Percentiles rank a stretch among this genome's conserved stretches.
These are phyloP conservation scores for Sisor rabdophorus DNA, from an alignment of 2,113 vertebrate genomes.

Conservation along the genomic window DNA sequence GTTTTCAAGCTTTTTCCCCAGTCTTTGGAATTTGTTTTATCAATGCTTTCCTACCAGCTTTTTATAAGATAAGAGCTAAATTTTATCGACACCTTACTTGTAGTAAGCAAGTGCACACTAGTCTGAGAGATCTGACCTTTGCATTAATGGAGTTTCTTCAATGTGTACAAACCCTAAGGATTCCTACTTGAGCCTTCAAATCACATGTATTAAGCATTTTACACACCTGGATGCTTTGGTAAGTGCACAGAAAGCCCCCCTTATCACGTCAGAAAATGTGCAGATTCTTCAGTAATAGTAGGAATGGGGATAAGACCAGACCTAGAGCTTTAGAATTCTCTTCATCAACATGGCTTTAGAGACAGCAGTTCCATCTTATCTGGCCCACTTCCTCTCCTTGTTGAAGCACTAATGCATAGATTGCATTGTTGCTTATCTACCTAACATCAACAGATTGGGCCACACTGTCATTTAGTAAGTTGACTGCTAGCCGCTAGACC, in stretches of 20 bases:
- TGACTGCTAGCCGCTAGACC: slow-evolving; percentile 41
- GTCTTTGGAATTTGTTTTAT: slow-evolving; percentile 24
- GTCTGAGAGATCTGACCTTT: slow-evolving; percentile 46
- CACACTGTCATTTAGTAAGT: slow-evolving; percentile 37
- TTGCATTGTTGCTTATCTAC: slow-evolving; percentile 45
- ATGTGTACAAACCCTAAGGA: slow-evolving; percentile 42
- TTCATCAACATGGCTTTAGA: slow-evolving; percentile 31
- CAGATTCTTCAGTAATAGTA: slow-evolving; percentile 22
- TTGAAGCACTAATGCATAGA: slow-evolving; percentile 33
- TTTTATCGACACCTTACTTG: slow-evolving; percentile 40
- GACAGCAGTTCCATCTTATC: slow-evolving; percentile 17
- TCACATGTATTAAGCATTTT: slow-evolving; percentile 49
- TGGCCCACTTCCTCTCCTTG: slow-evolving; percentile 25
- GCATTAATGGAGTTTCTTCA: slow-evolving; percentile 43
- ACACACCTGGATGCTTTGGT: slow-evolving; percentile 42
- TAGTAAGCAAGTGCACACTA: slow-evolving; percentile 24
- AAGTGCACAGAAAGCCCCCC: slow-evolving; percentile 16
- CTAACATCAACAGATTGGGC: slow-evolving; percentile 44
- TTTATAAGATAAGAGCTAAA: slow-evolving; percentile 23
- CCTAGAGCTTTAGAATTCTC: slow-evolving; percentile 5
- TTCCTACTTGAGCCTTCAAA: slow-evolving; percentile 45
- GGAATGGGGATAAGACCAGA: slow-evolving; percentile 22
- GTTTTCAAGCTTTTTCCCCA: not conserved
- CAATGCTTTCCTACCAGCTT: not conserved
- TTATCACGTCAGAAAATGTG: slow-evolving; percentile 2